These are phyloP conservation scores for Incurvaria masculella DNA, from an alignment of 2,888 invertebrate species.

Conservation along the genomic window DNA sequence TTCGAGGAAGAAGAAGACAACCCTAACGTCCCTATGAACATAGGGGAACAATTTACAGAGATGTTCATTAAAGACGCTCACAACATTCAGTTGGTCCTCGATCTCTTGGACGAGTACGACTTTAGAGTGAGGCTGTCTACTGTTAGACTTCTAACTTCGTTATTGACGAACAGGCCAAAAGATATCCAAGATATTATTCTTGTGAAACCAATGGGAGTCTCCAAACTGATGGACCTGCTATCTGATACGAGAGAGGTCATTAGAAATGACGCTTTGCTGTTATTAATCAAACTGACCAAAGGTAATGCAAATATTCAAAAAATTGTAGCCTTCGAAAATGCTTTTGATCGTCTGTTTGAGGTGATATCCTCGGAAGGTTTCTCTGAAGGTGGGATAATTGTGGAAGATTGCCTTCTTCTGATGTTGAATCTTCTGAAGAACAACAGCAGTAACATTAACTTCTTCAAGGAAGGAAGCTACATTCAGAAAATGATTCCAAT, in stretches of 20 bases:
- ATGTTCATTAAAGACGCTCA: slow-evolving; percentile 92
- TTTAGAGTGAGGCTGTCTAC: slow-evolving; percentile 90
- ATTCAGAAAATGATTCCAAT: slow-evolving; percentile 87
- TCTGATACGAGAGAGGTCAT: slow-evolving; percentile 94
- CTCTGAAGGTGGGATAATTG: slow-evolving; percentile 95
- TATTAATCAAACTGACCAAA: slow-evolving; percentile 87
- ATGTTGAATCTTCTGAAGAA: slow-evolving; percentile 92
- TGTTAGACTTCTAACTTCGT: slow-evolving; percentile 82
- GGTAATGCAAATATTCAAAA: slow-evolving; percentile 97
- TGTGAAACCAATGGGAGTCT: slow-evolving; percentile 94
- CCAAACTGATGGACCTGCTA: slow-evolving; percentile 95
- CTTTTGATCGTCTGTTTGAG: slow-evolving; percentile 92
- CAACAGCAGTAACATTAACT: slow-evolving; percentile 97
- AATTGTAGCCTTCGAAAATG: slow-evolving; percentile 98
- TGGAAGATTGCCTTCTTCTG: slow-evolving; percentile 93
- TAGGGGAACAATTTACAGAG: slow-evolving; percentile 94
- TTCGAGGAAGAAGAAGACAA: slow-evolving; percentile 80
- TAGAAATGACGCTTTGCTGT: slow-evolving; percentile 87
- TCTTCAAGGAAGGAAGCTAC: slow-evolving; percentile 97
- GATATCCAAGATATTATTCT: slow-evolving; percentile 86
- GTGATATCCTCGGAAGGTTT: slow-evolving; percentile 90
- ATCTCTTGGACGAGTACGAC: slow-evolving; percentile 91
- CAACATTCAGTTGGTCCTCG: slow-evolving; percentile 77
- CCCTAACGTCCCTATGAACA: slow-evolving; percentile 62
- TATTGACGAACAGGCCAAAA: slow-evolving; percentile 81